These are phyloP conservation scores for Circaetus gallicus DNA, from an alignment of 2,113 vertebrate species.

Conservation along the genomic window DNA sequence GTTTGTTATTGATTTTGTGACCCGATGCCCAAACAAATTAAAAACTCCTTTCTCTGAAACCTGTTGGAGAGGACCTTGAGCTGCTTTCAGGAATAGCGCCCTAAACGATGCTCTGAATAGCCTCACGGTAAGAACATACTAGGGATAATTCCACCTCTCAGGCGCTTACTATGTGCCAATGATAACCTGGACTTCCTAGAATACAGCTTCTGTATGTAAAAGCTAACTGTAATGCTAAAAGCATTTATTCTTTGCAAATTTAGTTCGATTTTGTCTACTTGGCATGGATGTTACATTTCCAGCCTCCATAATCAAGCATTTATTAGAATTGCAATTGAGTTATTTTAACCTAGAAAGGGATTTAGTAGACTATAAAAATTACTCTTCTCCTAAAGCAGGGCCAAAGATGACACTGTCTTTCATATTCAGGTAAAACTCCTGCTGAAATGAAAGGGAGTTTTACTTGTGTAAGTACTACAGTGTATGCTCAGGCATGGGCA, in stretches of 20 bases:
- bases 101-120: not conserved
- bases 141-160: not conserved
- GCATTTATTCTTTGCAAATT: not conserved
- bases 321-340: not conserved
- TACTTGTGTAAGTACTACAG: not conserved
- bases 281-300: not conserved
- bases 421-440: not conserved
- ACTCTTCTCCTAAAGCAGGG: not conserved
- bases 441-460: not conserved
- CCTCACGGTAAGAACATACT: not conserved
- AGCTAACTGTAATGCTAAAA: not conserved
- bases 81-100: not conserved
- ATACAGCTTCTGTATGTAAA: not conserved
- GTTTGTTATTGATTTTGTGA: not conserved
- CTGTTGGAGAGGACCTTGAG: not conserved
- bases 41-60: not conserved
- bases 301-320: not conserved
- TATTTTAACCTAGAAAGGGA: not conserved
- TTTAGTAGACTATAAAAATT: not conserved
- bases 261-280: not conserved
- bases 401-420: not conserved
- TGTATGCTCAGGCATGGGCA: not conserved
- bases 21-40: not conserved
- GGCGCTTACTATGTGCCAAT: not conserved
- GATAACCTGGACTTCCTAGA: not conserved